These are phyloP conservation scores for Podarcis cretensis DNA, from an alignment of 2,113 vertebrate genomes.

Conservation along the genomic window DNA sequence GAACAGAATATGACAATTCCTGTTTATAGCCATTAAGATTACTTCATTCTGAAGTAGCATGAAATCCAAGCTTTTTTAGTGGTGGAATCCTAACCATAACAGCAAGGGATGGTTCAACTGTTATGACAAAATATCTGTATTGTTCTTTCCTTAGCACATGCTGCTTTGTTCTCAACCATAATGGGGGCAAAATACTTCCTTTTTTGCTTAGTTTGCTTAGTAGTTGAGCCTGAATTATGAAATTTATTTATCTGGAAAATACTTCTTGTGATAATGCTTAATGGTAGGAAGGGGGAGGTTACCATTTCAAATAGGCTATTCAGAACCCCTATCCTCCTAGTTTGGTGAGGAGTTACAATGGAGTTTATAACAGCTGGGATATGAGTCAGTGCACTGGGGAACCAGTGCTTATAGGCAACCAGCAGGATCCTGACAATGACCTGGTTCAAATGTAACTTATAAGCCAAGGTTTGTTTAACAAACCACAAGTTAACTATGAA, in stretches of 20 bases:
- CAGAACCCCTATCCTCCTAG: neutral
- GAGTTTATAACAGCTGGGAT: neutral
- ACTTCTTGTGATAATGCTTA: neutral
- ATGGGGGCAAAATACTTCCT: neutral
- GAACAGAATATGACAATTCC: neutral
- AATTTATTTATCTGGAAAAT: neutral
- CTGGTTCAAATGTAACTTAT: too few species aligned
- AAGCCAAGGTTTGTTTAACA: too few species aligned
- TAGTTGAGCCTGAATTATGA: neutral
- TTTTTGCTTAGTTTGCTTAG: neutral
- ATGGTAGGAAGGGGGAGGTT: neutral
- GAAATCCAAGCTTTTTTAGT: conserved; percentile 1
- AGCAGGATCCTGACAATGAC: neutral
- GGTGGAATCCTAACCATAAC: neutral
- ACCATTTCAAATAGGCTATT: neutral
- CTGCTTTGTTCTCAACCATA: neutral
- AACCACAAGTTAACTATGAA: too few species aligned
- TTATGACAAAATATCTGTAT: neutral
- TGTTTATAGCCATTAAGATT: conserved; percentile 21
- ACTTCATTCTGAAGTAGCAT: conserved; percentile 17
- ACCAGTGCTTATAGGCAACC: neutral
- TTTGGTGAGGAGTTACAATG: conserved; percentile 22
- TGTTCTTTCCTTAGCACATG: neutral
- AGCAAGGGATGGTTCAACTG: neutral
- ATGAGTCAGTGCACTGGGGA: neutral